Percentiles rank a stretch among this genome's conserved stretches.
Conservation (phyloP, 1,140 invertebrate genomes). For the Onthophagus taurus region DNA sequence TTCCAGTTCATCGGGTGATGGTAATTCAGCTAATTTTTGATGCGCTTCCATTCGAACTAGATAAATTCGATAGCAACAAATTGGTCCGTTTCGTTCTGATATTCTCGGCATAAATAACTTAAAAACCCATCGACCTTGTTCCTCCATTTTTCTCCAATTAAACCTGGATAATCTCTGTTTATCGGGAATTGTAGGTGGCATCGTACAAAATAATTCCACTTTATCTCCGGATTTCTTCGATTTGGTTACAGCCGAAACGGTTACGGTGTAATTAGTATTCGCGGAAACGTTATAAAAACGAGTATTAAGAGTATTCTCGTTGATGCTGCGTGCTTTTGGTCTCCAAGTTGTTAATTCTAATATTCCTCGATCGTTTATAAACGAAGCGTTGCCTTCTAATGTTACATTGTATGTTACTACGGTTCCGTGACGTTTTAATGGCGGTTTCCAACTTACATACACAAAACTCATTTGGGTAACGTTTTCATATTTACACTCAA, state of each 20-base stretch:
- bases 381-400: conserved; percentile 49
- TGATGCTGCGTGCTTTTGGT: conserved; percentile 49
- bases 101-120: conserved; percentile 62
- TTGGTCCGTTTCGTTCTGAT: conserved; percentile 74
- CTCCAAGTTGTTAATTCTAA: conserved; percentile 46
- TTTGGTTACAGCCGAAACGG: conserved; percentile 60
- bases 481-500: conserved; percentile 56
- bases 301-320: conserved; percentile 41
- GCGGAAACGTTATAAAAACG: conserved; percentile 57
- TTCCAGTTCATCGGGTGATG: conserved; percentile 53
- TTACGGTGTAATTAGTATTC: conserved; percentile 72
- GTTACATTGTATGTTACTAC: conserved; percentile 60
- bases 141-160: conserved; percentile 60
- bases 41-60: conserved; percentile 59
- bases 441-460: conserved; percentile 59
- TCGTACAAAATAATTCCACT: conserved; percentile 49
- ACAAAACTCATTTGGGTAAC: conserved; percentile 53
- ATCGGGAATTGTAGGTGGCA: conserved; percentile 60
- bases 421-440: conserved; percentile 60
- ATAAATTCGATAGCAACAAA: conserved; percentile 77
- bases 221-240: conserved; percentile 56
- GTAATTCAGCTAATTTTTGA: conserved; percentile 54
- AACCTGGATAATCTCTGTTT: conserved; percentile 50
- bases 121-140: conserved; percentile 57
- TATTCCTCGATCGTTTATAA: conserved; percentile 46